Evolutionary conservation across 2,797 vertebrate species (phyloP), one percentile per base, ranked within the genome.

Genomic region (Neosilurus mollespiculum): DNA sequence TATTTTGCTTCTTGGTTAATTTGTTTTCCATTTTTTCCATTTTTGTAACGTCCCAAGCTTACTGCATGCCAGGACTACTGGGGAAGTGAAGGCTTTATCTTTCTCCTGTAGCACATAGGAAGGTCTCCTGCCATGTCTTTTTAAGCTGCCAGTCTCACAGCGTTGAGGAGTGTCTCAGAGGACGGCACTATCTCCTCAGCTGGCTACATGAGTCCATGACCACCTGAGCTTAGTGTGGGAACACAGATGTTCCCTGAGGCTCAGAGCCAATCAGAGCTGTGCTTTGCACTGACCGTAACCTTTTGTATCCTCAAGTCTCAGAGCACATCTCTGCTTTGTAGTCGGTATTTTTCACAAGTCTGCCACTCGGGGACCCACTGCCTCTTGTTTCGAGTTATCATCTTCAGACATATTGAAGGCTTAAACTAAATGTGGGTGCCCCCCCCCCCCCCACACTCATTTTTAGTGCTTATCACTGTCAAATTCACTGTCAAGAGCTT

Each of bases 261-360:
- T 78, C 82, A 83, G 82, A 78, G 54, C 75, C 59, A 83, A 83
- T 78, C 82, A 83, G 82, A 65, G 49, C 70, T 51, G 73, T 61
- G 64, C 51, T 70, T 76, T 78, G 65, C 7, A 10, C 54, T 69
- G 22, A 14, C 82, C 54, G 65, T 83, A 70, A 71, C 65, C 71
- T 75, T 61, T 54, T 82, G 82, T 37, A 43, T 64, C 11, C 76
- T 34, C 11, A 30, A 70, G 76, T 70, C 76, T 83, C 67, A 4
- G 58, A 37, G 26, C 37, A 79, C 7, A 12, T 51, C 67, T 79
- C 20, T 79, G 66, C 66, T 72, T 80, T 72, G 69, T 71, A 80
- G 51, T 84, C 61, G 56, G 20, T 65, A 37, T 78, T 77, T 70
- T 30, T 69, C 53, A 67, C 62, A 58, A 76, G 54, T 70, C 49